Conservation (phyloP, 2,888 invertebrate genomes). For the Polietes domitor region DNA sequence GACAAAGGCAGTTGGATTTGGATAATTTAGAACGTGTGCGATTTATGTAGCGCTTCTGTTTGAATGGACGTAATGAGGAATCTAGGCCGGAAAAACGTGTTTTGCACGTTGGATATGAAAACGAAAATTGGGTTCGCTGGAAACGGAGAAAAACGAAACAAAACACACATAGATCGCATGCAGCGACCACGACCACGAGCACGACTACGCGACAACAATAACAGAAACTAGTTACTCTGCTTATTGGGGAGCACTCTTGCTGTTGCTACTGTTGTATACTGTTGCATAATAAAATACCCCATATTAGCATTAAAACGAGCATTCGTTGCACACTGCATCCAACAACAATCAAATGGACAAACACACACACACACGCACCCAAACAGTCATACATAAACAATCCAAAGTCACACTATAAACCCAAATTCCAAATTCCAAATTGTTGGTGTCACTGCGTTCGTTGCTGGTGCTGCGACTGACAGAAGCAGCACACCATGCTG, state of each 20-base stretch:
- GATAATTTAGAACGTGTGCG: conserved; percentile 55
- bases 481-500: background rate
- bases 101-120: conserved; percentile 56
- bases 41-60: conserved; percentile 41
- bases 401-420: conserved; percentile 63
- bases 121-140: conserved; percentile 57
- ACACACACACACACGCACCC: conserved; percentile 6
- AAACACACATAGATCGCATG: background rate
- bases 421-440: conserved; percentile 62
- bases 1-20: conserved; percentile 50
- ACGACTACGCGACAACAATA: conserved; percentile 43
- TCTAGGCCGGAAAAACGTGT: conserved; percentile 67
- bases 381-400: conserved; percentile 31
- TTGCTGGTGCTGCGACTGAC: background rate
- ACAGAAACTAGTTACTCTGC: conserved; percentile 26
- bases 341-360: conserved; percentile 43
- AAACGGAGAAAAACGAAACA: conserved; percentile 21
- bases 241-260: conserved; percentile 35
- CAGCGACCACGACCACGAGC: conserved; percentile 18
- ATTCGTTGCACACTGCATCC: conserved; percentile 5
- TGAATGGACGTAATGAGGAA: conserved; percentile 26
- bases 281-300: conserved; percentile 26
- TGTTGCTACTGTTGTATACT: conserved; percentile 36
- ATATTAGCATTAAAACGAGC: conserved; percentile 23
- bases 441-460: background rate